Evolutionary conservation across 2,113 vertebrate genomes (phyloP), one percentile per base, ranked within the genome.

Genomic region (Lamprologus tigripictilis): DNA sequence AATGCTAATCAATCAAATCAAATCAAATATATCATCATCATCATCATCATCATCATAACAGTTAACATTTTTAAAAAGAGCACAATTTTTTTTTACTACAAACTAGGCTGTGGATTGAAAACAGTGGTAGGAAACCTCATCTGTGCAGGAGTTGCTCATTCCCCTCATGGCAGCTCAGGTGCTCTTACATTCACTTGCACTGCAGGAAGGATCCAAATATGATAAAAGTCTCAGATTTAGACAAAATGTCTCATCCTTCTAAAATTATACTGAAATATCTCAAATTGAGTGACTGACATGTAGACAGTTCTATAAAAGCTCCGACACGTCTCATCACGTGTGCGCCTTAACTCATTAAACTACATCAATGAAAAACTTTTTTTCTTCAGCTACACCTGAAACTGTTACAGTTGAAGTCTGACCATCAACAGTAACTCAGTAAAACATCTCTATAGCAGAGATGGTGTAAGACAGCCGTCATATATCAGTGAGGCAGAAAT

Each of bases 401-500:
- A 55, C 21, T 5, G 21, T 23, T 0, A 55, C 53, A 23, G 53
- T 55, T 55, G 3, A 54, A 54, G 53, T 54, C 53, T 12, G 53
- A 54, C 53, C 53, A 0, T 23, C 0, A 54, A 23, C 53, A 54
- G 53, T 23, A 55, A 55, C 53, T 1, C 53, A 13, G 53, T 55
- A 23, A 55, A 55, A 55, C 54, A 55, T 14, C 21, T 55, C 54
- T 0, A 26, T 26, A 55, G 54, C 54, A 26, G 54, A 55, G 11
- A 8, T 55, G 54, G 0, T 55, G 54, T 55, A 55, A 55, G 11
- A 55, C 11, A 0, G 0, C 53, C 0, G 1, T 13, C 4, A 54
- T 23, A 23, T 54, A 23, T 54, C 21, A 55, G 53, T 55, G 4
- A 23, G 6, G 6, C 53, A 4, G 53, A 23, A 13, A 23, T 8